phyloP scores from a whole-genome alignment of 2,888 invertebrate genomes.

The Patella ulyssiponensis region DNA sequence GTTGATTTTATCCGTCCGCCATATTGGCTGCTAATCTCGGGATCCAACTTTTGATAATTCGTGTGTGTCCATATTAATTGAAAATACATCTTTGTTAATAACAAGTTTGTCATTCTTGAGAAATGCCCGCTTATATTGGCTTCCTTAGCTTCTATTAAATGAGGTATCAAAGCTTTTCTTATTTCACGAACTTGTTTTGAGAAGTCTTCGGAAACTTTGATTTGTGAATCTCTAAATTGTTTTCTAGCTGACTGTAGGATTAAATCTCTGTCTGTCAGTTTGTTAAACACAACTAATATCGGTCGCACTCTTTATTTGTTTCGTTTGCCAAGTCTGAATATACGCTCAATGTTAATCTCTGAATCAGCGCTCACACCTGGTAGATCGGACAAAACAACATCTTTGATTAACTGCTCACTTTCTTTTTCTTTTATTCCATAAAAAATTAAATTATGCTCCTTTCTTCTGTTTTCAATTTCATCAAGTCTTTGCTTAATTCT shows the following conservation, averaged over 20 bases:
- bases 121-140: neutral
- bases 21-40: no score
- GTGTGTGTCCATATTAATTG: neutral
- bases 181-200: neutral
- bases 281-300: neutral
- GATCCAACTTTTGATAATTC: no score
- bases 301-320: neutral
- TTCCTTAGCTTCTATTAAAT: neutral
- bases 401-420: slow-evolving; percentile 6
- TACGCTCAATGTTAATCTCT: neutral
- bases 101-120: neutral
- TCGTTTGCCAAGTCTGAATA: neutral
- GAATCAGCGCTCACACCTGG: slow-evolving; percentile 8
- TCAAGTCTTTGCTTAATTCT: neutral
- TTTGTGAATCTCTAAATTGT: neutral
- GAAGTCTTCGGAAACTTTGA: neutral
- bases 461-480: slow-evolving; percentile 1
- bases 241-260: neutral
- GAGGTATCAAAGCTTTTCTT: neutral
- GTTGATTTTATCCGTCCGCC: no score
- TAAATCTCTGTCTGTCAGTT: neutral
- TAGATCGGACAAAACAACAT: neutral
- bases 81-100: neutral
- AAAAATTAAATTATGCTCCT: slow-evolving; percentile 6
- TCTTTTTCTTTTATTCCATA: neutral